Base-by-base conservation (phyloP, 2,113 vertebrate species). In the Erpornis zantholeuca region DNA sequence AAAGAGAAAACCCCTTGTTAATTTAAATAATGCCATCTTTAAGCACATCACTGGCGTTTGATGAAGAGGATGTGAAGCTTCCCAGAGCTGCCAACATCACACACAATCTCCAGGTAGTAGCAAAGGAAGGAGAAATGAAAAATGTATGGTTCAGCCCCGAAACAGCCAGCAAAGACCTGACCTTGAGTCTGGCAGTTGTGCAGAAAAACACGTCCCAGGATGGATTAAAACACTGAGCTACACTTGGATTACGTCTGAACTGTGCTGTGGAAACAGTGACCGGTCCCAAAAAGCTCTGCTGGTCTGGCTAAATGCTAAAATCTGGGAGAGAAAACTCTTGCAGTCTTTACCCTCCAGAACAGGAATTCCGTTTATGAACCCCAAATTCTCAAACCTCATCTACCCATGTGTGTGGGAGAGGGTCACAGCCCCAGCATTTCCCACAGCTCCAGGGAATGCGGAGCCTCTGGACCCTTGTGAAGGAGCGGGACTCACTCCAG, bases 391-490 rank as follows among this genome's bases (percentile, higher is more conserved):
- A 1, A 42, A 27, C 22, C 19, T 35, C 10, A 27, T 11, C 36
- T 16, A 1, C 29, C 59, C 2, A 2, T 1, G 4, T 19, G 54
- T 17, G 3, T 1, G 11, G 71, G 57, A 31, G 4, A 6, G 15
- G 33, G 9, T 8, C 12, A 4, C 42, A 57, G 82, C 36, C n/a
- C 63, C 4, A 0, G 60, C 80, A 85, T 90, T 40, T 22, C 90
- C 3, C 1, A 5, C 38, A n/a, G 64, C 82, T 5, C 12, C 1
- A 0, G 63, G 15, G 19, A n/a, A n/a, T n/a, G n/a, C n/a, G n/a
- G n/a, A n/a, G n/a, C 12, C 57, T n/a, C 19, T 2, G 0, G 66
- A 9, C 6, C 52, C 54, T 13, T 0, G 0, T 4, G 36, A 10
- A 1, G 5, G 2, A 65, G 76, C 2, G 0, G 59, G 36, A 10